Evolutionary conservation across 2,888 invertebrate genomes (phyloP).

Genomic region (Cataglyphis cursor): DNA sequence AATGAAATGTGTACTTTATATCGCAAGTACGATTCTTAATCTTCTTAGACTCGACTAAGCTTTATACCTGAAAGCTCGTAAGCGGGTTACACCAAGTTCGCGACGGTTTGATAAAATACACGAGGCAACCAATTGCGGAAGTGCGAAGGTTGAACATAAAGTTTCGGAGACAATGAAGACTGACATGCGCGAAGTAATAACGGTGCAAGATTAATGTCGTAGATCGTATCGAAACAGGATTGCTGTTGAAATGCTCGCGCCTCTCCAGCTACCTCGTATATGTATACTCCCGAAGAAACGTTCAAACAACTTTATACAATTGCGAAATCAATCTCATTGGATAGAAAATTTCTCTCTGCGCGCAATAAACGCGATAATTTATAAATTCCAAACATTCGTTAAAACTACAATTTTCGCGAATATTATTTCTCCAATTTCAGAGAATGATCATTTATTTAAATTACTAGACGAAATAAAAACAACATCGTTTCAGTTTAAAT

Average conservation of each 20-base stretch:
- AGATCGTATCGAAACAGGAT: constrained; percentile 52
- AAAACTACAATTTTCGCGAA: background rate
- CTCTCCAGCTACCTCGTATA: background rate
- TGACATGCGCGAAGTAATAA: constrained; percentile 43
- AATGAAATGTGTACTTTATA: constrained; percentile 6
- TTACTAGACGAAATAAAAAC: background rate
- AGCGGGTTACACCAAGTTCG: background rate
- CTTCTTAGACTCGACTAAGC: background rate
- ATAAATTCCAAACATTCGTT: background rate
- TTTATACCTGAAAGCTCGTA: background rate
- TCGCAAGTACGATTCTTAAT: constrained; percentile 31
- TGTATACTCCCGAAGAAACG: constrained; percentile 11
- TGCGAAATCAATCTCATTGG: background rate
- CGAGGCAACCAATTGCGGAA: constrained; percentile 32
- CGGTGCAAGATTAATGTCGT: constrained; percentile 55
- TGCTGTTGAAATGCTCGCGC: constrained; percentile 28
- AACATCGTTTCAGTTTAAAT: background rate
- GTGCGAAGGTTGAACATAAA: constrained; percentile 22
- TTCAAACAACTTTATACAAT: constrained; percentile 16
- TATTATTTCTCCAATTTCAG: background rate
- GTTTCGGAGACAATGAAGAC: constrained; percentile 15
- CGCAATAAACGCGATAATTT: background rate
- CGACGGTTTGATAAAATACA: constrained; percentile 29
- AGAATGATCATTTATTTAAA: background rate
- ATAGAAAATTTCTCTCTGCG: background rate